phyloP scores from a whole-genome alignment of 2,888 invertebrate genomes.

The Keiferia lycopersicella region DNA sequence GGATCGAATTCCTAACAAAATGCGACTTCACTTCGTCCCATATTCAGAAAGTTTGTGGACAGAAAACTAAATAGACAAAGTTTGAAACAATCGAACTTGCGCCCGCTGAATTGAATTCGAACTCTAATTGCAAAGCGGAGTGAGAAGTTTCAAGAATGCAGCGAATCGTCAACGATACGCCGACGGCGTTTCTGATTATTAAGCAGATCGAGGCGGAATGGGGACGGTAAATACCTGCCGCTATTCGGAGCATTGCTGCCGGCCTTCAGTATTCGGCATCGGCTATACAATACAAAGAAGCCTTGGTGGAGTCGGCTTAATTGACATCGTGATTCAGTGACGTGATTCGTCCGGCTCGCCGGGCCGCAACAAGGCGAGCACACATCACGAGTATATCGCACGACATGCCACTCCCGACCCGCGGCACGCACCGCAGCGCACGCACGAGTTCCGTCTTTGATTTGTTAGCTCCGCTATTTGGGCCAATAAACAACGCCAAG shows the following conservation, averaged over 20 bases:
- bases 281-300: slow-evolving; percentile 8
- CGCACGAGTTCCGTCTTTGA: slow-evolving; percentile 27
- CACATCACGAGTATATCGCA: slow-evolving; percentile 2
- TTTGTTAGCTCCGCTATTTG: slow-evolving; percentile 26
- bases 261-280: slow-evolving; percentile 1
- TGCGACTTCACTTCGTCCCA: background rate
- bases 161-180: slow-evolving; percentile 14
- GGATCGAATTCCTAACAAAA: slow-evolving; percentile 1
- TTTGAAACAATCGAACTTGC: slow-evolving; percentile 4
- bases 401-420: slow-evolving; percentile 1
- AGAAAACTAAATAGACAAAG: background rate
- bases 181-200: slow-evolving; percentile 10
- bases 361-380: slow-evolving; percentile 13
- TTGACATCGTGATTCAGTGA: slow-evolving; percentile 23
- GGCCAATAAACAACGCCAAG: slow-evolving; percentile 28
- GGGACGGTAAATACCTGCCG: slow-evolving; percentile 15
- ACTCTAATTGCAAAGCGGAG: slow-evolving; percentile 8
- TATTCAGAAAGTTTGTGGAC: slow-evolving; percentile 8
- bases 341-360: slow-evolving; percentile 12
- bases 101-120: background rate
- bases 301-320: slow-evolving; percentile 17
- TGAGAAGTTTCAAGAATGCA: slow-evolving; percentile 17
- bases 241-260: slow-evolving; percentile 20
- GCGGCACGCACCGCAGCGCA: background rate
- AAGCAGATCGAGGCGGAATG: slow-evolving; percentile 16